phyloP scores from a whole-genome alignment of 2,113 vertebrate genomes.

The Anguilla rostrata region DNA sequence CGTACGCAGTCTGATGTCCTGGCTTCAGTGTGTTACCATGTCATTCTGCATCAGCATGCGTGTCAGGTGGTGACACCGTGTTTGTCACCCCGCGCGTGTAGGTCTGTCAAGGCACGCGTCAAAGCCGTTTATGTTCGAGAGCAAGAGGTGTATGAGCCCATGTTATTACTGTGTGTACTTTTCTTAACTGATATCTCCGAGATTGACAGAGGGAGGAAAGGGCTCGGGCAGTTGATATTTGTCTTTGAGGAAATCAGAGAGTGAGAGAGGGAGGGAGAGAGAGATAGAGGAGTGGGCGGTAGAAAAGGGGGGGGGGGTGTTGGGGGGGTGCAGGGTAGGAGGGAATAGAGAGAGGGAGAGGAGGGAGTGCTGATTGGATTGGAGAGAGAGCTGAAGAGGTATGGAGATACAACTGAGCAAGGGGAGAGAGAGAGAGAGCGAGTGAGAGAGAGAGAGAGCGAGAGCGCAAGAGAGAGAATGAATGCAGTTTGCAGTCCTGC shows the following conservation, averaged over 20 bases:
- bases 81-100: conserved; percentile 60
- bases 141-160: conserved; percentile 41
- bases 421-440: conserved; percentile 51
- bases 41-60: conserved; percentile 27
- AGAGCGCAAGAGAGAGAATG: conserved; percentile 66
- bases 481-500: conserved; percentile 66
- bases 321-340: neutral
- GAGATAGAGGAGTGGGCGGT: conserved; percentile 26
- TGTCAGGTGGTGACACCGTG: conserved; percentile 48
- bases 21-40: neutral
- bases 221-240: conserved; percentile 51
- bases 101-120: conserved; percentile 60
- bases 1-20: too few relatives aligned
- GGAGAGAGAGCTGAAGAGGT: conserved; percentile 65
- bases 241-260: conserved; percentile 60
- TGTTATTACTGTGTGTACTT: conserved; percentile 39
- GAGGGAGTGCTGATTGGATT: conserved; percentile 67
- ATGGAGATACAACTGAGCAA: conserved; percentile 65
- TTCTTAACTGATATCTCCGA: conserved; percentile 52
- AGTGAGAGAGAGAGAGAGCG: conserved; percentile 29
- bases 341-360: conserved; percentile 40
- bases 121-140: conserved; percentile 47
- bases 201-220: conserved; percentile 44
- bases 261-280: conserved; percentile 41
- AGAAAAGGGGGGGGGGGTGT: conserved; percentile 9